Evolutionary conservation across 2,888 invertebrate genomes (phyloP).

Genomic region (Acanthosoma haemorrhoidale): DNA sequence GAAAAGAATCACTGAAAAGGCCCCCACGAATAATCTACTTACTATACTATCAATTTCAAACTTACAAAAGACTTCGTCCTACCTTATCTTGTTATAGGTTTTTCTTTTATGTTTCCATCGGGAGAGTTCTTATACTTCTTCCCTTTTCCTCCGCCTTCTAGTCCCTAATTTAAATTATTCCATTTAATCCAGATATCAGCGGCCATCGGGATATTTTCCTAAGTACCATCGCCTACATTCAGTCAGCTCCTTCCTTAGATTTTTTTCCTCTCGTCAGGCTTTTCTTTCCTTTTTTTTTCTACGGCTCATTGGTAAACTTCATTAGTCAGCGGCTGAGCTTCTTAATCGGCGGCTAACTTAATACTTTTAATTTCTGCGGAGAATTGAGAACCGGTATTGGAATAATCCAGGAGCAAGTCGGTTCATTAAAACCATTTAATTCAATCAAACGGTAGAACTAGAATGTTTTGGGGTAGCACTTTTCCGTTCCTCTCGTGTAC

Average conservation of each 20-base stretch:
- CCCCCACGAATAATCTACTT: conserved; percentile 14
- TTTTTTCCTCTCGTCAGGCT: not conserved
- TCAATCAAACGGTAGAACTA: no score
- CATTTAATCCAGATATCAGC: not conserved
- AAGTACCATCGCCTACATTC: not conserved
- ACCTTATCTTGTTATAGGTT: conserved; percentile 25
- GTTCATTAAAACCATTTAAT: no score
- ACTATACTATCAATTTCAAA: conserved; percentile 28
- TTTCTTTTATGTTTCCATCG: conserved; percentile 11
- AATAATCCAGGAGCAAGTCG: no score
- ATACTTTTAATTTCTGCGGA: not conserved
- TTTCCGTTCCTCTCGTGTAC: no score
- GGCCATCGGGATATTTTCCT: not conserved
- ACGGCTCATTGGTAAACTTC: no score
- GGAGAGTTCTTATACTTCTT: not conserved
- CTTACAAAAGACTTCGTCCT: conserved; percentile 19
- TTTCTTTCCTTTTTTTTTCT: no score
- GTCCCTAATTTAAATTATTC: not conserved
- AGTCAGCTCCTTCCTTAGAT: no score
- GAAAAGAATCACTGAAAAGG: conserved; percentile 20
- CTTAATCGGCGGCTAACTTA: no score
- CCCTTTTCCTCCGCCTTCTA: no score
- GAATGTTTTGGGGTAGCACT: no score
- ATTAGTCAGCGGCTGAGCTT: no score
- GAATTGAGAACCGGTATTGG: no score